Conservation (phyloP, 2,113 vertebrate species). For the Galeopterus variegatus region DNA sequence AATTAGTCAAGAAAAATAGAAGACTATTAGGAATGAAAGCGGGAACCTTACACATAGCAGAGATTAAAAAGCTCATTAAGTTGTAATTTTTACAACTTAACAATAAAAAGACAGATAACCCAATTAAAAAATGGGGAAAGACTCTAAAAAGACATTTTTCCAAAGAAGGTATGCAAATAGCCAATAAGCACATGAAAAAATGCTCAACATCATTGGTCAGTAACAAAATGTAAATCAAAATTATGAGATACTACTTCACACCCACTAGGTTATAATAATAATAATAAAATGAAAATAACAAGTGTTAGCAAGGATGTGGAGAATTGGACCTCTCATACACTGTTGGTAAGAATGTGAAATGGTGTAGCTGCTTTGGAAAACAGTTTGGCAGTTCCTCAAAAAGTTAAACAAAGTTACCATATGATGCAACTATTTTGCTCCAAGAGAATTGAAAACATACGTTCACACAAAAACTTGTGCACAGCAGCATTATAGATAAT, state of each 20-base stretch:
- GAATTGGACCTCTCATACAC: background rate
- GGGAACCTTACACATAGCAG: background rate
- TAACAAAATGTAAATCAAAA: conserved; percentile 30
- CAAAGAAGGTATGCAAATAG: background rate
- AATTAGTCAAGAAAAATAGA: background rate
- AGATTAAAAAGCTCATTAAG: background rate
- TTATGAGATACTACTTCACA: background rate
- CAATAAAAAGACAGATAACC: background rate
- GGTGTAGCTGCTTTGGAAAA: background rate
- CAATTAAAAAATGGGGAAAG: background rate
- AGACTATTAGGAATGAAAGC: background rate
- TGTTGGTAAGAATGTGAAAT: conserved; percentile 9
- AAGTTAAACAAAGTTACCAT: background rate
- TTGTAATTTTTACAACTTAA: background rate
- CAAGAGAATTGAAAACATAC: background rate
- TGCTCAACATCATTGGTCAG: background rate
- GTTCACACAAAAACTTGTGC: background rate
- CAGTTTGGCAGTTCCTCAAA: background rate
- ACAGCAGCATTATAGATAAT: background rate
- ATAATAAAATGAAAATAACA: background rate
- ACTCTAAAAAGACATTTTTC: background rate
- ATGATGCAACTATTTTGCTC: background rate
- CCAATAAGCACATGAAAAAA: background rate
- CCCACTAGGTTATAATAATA: background rate
- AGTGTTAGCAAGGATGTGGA: background rate